A percentile compares a stretch with the other conserved stretches of the same genome.
phyloP scores from a whole-genome alignment of 2,113 vertebrate genomes.

The Proteles cristata region DNA sequence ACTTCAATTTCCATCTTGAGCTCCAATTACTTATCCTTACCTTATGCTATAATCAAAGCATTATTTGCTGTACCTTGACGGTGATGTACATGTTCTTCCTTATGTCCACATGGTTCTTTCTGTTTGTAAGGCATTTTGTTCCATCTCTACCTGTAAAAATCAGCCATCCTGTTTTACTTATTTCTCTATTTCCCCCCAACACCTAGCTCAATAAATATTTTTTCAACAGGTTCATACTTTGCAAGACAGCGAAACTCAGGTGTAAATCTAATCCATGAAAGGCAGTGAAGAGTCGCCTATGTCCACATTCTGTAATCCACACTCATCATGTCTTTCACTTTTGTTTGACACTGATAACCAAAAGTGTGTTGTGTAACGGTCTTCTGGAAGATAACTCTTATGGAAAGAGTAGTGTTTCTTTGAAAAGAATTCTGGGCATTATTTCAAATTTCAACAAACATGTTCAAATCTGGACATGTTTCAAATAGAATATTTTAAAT shows the following conservation, averaged over 20 bases:
- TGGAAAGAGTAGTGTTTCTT: background rate
- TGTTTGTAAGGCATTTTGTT: background rate
- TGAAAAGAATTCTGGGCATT: background rate
- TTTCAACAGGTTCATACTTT: background rate
- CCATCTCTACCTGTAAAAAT: background rate
- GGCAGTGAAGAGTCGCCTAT: background rate
- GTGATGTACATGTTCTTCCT: background rate
- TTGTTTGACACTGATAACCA: background rate
- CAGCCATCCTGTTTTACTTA: background rate
- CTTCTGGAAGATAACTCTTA: background rate
- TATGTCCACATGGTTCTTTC: background rate
- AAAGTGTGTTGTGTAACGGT: background rate
- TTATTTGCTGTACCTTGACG: background rate
- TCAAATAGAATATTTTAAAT: too few species aligned
- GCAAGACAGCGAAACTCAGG: background rate
- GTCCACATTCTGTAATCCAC: background rate
- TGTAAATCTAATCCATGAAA: background rate
- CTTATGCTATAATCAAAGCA: background rate
- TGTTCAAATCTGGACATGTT: too few species aligned
- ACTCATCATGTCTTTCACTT: background rate
- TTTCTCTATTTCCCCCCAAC: background rate
- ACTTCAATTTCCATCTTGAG: background rate
- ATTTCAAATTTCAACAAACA: too few species aligned
- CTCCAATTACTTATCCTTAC: background rate
- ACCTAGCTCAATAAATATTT: background rate